A percentile compares a stretch with the other conserved stretches of the same genome.
These are phyloP conservation scores for Hydroisotoma schaefferi DNA, from an alignment of 2,888 invertebrate genomes.

Conservation along the genomic window DNA sequence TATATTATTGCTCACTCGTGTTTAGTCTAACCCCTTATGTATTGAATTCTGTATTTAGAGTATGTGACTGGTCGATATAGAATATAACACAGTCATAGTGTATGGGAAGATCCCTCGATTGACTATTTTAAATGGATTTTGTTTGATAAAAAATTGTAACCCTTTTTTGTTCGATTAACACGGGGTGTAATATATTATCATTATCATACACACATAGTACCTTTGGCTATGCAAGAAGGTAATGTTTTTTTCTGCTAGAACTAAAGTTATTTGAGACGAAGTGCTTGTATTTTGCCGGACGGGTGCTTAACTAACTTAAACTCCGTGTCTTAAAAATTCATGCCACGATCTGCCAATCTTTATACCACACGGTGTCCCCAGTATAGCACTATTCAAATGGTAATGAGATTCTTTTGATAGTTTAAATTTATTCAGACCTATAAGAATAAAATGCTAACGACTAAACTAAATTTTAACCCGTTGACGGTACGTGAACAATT, in stretches of 20 bases:
- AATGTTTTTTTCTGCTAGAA: neutral
- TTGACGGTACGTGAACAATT: too few species aligned
- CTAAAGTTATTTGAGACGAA: slow-evolving; percentile 6
- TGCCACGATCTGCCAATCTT: slow-evolving; percentile 8
- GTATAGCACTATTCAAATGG: slow-evolving; percentile 3
- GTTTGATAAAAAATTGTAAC: slow-evolving; percentile 11
- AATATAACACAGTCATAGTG: neutral
- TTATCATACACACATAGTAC: slow-evolving; percentile 5
- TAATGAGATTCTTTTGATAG: slow-evolving; percentile 21
- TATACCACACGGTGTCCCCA: too few species aligned
- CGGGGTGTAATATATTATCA: slow-evolving; percentile 26
- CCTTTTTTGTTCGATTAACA: slow-evolving; percentile 18
- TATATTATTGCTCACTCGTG: neutral
- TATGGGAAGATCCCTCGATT: slow-evolving; percentile 14
- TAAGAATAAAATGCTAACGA: neutral
- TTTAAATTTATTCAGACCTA: neutral
- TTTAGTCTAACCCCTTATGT: slow-evolving; percentile 11
- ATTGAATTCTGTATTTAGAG: neutral
- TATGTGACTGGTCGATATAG: neutral
- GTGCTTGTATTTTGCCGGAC: slow-evolving; percentile 17
- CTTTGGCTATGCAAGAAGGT: slow-evolving; percentile 1
- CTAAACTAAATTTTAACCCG: too few species aligned
- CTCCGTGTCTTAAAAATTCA: slow-evolving; percentile 2
- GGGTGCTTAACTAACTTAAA: slow-evolving; percentile 19
- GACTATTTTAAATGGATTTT: slow-evolving; percentile 45